phyloP scores from a whole-genome alignment of 2,113 vertebrate genomes.

The Ginglymostoma cirratum region DNA sequence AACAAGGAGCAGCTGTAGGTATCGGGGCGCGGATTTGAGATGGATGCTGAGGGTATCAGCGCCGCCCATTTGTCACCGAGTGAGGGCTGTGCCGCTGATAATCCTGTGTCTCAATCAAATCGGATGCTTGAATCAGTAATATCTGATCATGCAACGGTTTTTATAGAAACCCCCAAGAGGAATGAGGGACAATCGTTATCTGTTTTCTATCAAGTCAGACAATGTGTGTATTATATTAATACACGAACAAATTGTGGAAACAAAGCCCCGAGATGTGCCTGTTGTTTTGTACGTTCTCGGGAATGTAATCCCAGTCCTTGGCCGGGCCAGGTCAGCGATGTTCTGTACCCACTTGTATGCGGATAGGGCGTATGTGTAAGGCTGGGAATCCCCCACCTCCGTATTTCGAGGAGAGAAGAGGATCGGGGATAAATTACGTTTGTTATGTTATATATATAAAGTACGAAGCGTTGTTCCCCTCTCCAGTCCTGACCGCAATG shows the following conservation, averaged over 20 bases:
- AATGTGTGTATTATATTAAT: too few relatives aligned
- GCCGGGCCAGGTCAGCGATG: not conserved
- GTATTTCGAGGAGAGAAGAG: not conserved
- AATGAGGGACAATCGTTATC: not conserved
- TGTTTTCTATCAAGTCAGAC: not conserved
- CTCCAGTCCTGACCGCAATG: not conserved
- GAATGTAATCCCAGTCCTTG: not conserved
- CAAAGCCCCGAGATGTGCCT: not conserved
- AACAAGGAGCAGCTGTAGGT: not conserved
- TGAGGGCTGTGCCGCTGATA: not conserved
- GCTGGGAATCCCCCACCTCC: not conserved
- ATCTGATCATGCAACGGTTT: not conserved
- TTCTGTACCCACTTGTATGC: not conserved
- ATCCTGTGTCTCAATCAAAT: not conserved
- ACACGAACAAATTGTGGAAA: not conserved
- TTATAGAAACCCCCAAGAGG: not conserved
- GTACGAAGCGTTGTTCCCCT: too few relatives aligned
- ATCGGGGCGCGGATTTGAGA: not conserved
- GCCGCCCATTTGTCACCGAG: not conserved
- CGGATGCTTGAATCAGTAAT: not conserved
- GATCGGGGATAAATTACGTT: not conserved
- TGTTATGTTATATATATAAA: too few relatives aligned
- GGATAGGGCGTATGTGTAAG: not conserved
- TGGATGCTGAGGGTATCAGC: not conserved
- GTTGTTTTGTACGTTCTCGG: not conserved